A percentile compares a stretch with the other conserved stretches of the same genome.
phyloP scores from a whole-genome alignment of 2,113 vertebrate genomes.

The Nettapus auritus region DNA sequence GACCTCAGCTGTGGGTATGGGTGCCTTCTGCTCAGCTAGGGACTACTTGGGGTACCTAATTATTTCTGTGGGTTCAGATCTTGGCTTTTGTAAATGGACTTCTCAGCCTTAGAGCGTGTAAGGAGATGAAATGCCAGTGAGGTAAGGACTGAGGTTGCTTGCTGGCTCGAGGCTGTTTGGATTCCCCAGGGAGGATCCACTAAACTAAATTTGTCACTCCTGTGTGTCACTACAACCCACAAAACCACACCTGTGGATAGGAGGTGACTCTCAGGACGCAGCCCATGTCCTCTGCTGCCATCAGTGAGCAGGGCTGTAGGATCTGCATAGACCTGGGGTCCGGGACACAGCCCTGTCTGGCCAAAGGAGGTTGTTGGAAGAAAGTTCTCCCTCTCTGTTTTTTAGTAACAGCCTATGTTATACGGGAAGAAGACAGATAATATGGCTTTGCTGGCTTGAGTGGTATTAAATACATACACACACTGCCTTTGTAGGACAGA shows the following conservation, averaged over 20 bases:
- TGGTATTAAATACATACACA: not conserved
- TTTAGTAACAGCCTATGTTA: not conserved
- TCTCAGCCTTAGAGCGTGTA: not conserved
- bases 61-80: not conserved
- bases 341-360: not conserved
- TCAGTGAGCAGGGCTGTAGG: accelerated
- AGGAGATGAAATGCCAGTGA: not conserved
- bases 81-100: not conserved
- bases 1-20: not conserved
- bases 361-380: not conserved
- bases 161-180: not conserved
- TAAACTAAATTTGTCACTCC: not conserved
- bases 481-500: not conserved
- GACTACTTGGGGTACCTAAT: not conserved
- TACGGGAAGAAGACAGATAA: not conserved
- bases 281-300: not conserved
- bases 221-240: not conserved
- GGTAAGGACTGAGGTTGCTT: not conserved
- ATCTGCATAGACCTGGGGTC: not conserved
- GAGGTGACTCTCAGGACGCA: not conserved
- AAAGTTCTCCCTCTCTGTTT: not conserved
- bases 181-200: not conserved
- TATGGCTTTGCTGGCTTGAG: not conserved
- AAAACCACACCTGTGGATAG: not conserved
- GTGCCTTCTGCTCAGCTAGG: not conserved